Conservation (phyloP, 53 echinoderm and acorn worm species). For the Echinarachnius parma region DNA sequence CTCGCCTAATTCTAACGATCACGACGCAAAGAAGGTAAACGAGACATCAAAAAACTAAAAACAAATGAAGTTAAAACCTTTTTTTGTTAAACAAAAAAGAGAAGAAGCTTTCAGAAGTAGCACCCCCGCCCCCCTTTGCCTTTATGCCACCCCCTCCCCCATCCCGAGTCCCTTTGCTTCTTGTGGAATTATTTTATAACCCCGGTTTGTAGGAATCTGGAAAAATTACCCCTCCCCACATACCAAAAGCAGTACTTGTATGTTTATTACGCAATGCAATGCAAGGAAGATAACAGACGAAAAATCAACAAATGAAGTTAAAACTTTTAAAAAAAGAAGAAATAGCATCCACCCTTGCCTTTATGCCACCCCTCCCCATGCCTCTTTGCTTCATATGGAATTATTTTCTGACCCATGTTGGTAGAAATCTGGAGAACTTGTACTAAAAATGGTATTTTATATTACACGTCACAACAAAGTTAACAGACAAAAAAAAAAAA, state of each 20-base stretch:
- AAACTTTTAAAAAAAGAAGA: background rate
- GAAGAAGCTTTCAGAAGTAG: background rate
- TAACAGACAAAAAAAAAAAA: no score
- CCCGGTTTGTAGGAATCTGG: no score
- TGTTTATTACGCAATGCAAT: background rate
- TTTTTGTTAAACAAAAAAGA: background rate
- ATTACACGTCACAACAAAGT: no score
- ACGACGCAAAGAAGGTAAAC: conserved; percentile 50
- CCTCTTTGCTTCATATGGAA: background rate
- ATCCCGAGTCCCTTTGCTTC: no score
- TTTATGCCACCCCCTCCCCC: background rate
- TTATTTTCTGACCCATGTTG: background rate
- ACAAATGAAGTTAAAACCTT: background rate
- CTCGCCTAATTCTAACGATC: conserved; percentile 46
- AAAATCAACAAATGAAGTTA: background rate
- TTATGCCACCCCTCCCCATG: background rate
- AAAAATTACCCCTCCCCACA: no score
- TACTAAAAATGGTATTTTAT: no score
- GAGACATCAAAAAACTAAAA: no score
- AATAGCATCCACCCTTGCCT: background rate
- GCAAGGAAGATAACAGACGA: background rate
- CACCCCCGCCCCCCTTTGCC: no score
- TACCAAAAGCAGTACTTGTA: no score
- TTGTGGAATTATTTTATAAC: background rate
- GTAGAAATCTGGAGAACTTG: conserved; percentile 1